Base-by-base conservation (phyloP, 2,888 invertebrate genomes). In the Dicranocentrus wangi region DNA sequence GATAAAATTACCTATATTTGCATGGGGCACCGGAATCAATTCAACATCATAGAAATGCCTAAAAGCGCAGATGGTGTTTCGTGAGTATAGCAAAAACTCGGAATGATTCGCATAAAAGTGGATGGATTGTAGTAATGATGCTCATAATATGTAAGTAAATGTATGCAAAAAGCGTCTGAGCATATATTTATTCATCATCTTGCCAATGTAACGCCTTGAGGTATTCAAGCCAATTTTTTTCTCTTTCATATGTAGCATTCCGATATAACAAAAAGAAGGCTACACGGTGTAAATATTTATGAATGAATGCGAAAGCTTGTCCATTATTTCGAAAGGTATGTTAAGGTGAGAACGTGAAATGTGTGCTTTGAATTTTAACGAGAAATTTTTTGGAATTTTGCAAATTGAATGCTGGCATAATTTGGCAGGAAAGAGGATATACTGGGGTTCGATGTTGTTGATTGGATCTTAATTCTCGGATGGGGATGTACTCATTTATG, bases 261-360 rank as follows among this genome's bases (percentile, higher is more conserved):
- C 61, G n/a, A 15, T 68, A 27, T 7, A 25, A 70, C 10, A 70
- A 70, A n/a, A 70, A 39, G 58, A 39, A 39, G 71, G 15, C 60
- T 58, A 55, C n/a, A 39, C 39, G 55, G 27, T 43, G 66, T 75
- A 66, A 75, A 75, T 75, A 75, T 75, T 65, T 75, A 75, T 75
- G 75, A 66, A 75, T 75, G 65, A 66, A 51, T 65, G 43, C 55
- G 58, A 66, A 32, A 47, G 75, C 55, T 55, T 32, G 75, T 75
- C 75, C 65, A 65, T 71, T 65, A 75, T 58, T 61, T 75, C 66
- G 42, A 66, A 58, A 23, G 66, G 73, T 61, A 75, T 75, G 75
- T 75, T 75, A 66, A 75, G 65, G 75, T 75, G 75, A 75, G 75
- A 75, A 75, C 58, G 66, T 55, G 75, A 75, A 75, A 66, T 75